These are phyloP conservation scores for Clistopyga incitator DNA, from an alignment of 2,888 invertebrate genomes.

Conservation along the genomic window DNA sequence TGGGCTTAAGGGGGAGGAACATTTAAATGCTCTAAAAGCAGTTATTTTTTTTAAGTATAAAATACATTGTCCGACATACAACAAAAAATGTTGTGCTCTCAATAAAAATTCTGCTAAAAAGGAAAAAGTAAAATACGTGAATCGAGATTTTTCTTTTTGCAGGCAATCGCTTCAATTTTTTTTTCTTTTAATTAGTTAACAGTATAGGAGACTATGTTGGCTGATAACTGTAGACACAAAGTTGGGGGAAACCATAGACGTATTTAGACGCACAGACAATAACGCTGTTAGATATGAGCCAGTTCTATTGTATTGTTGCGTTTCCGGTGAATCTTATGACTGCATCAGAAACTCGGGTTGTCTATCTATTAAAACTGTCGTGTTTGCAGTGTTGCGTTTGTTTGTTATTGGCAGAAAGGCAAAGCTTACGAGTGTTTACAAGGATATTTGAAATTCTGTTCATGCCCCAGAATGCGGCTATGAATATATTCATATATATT, in stretches of 20 bases:
- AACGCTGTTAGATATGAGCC: not conserved
- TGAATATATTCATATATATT: too few relatives aligned
- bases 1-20: too few relatives aligned
- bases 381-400: not conserved
- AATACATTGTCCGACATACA: too few relatives aligned
- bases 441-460: not conserved
- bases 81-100: not conserved
- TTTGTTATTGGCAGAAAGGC: conserved; percentile 10
- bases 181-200: not conserved
- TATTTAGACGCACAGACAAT: conserved; percentile 23
- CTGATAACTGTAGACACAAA: not conserved
- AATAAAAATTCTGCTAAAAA: not conserved
- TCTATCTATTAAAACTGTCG: conserved; percentile 24
- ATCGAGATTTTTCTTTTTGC: too few relatives aligned
- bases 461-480: conserved; percentile 13
- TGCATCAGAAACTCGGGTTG: conserved; percentile 28
- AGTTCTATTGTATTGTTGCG: conserved; percentile 10
- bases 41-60: too few relatives aligned
- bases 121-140: too few relatives aligned
- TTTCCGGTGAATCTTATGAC: conserved; percentile 14
- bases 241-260: not conserved
- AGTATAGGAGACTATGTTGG: not conserved
- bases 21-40: too few relatives aligned
- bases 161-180: too few relatives aligned
- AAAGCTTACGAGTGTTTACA: conserved; percentile 5